Percentiles rank a stretch among this genome's conserved stretches.
Evolutionary conservation across 2,888 invertebrate species (phyloP).

Genomic region (Macrosiphum euphorbiae): DNA sequence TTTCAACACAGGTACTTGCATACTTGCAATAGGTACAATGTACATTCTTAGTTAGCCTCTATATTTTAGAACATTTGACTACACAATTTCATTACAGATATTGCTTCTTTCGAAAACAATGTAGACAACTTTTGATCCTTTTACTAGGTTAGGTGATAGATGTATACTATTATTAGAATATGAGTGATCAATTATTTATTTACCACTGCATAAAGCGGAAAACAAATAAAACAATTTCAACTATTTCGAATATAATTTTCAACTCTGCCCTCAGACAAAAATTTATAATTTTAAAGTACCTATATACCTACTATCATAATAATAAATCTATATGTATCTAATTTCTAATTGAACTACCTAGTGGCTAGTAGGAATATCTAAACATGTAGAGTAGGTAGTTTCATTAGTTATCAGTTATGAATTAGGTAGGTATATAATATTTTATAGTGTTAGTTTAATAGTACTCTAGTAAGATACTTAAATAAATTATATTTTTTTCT

Average conservation of each 20-base stretch:
- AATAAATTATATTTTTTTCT: background rate
- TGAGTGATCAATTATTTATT: background rate
- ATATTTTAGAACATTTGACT: too few relatives aligned
- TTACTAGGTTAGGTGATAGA: too few relatives aligned
- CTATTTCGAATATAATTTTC: background rate
- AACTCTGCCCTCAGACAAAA: background rate
- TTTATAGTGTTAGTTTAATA: background rate
- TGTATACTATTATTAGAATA: background rate
- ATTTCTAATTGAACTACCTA: background rate
- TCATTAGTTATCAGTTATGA: background rate
- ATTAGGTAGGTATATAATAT: background rate
- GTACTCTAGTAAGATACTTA: background rate
- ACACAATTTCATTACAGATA: too few relatives aligned
- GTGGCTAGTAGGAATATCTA: background rate
- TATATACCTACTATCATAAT: background rate
- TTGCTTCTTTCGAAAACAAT: too few relatives aligned
- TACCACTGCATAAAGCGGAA: background rate
- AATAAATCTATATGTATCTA: background rate
- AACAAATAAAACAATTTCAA: background rate
- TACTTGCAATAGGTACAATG: too few relatives aligned
- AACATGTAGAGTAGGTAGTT: background rate
- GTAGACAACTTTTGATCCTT: too few relatives aligned
- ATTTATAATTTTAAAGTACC: background rate
- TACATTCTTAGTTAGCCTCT: too few relatives aligned
- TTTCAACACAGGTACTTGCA: too few relatives aligned